Conservation (phyloP, 2,797 vertebrate species). For the Babyrousa celebensis region DNA sequence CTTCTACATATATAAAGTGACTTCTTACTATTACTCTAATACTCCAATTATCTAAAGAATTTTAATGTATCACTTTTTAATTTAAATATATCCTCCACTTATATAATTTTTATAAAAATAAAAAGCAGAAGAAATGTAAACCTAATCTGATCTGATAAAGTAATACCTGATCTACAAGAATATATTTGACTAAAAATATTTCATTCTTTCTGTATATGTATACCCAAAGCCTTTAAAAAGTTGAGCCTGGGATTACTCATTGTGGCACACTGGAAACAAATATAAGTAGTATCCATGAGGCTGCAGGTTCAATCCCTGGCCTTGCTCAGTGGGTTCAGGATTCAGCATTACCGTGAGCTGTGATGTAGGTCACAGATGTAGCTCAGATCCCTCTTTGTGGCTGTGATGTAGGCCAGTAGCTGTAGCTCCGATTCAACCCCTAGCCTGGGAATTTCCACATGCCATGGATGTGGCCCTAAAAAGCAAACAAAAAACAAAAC, state of each 20-base stretch:
- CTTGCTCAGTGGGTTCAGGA: too few species aligned
- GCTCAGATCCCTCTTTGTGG: too few species aligned
- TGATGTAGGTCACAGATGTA: too few species aligned
- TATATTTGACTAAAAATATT: neutral
- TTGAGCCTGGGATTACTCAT: neutral
- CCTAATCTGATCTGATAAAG: neutral
- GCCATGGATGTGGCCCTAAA: too few species aligned
- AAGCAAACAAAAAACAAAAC: too few species aligned
- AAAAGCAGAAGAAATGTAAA: neutral
- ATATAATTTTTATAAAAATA: neutral
- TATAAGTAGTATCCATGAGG: too few species aligned
- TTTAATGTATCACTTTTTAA: neutral
- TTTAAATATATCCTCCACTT: neutral
- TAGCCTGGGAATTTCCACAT: too few species aligned
- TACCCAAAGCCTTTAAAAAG: neutral
- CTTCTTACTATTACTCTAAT: neutral
- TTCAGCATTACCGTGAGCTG: too few species aligned
- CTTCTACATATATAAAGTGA: neutral
- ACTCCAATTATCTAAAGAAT: neutral
- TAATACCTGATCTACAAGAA: neutral
- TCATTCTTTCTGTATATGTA: rapidly evolving
- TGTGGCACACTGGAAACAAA: too few species aligned
- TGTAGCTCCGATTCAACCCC: too few species aligned
- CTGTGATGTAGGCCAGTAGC: too few species aligned
- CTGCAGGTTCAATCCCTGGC: too few species aligned